phyloP scores from a whole-genome alignment of 2,113 vertebrate genomes.

The Pelecanus crispus region DNA sequence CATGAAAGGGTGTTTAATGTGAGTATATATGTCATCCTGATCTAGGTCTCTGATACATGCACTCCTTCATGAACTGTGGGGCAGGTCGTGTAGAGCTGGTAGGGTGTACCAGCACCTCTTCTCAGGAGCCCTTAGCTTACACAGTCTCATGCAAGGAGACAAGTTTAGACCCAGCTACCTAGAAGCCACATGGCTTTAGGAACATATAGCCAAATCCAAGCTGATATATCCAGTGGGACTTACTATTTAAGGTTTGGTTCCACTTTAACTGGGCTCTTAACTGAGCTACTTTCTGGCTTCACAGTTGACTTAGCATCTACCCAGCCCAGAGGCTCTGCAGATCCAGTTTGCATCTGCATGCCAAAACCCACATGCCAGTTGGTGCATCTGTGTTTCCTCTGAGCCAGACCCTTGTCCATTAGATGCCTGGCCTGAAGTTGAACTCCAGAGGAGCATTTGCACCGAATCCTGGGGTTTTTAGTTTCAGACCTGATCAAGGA shows the following conservation, averaged over 20 bases:
- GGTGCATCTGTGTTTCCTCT: not conserved
- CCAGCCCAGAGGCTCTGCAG: not conserved
- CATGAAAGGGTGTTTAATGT: not conserved
- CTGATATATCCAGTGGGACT: not conserved
- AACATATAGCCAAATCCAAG: not conserved
- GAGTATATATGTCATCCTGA: not conserved
- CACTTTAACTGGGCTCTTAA: not conserved
- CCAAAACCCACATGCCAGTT: not conserved
- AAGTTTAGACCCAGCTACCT: not conserved
- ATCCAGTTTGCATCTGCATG: not conserved
- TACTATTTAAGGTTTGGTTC: not conserved
- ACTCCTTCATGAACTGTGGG: not conserved
- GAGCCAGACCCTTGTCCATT: not conserved
- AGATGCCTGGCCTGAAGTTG: not conserved
- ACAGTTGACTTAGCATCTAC: not conserved
- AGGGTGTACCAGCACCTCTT: not conserved
- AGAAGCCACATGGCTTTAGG: not conserved
- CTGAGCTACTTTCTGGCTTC: not conserved
- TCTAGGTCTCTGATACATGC: not conserved
- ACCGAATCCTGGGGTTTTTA: not conserved
- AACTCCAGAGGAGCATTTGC: not conserved
- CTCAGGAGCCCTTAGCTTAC: not conserved
- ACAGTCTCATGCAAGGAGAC: not conserved
- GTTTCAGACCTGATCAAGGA: not conserved
- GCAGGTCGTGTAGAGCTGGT: not conserved